phyloP scores from a whole-genome alignment of 2,888 invertebrate genomes.

The Deilephila porcellus region DNA sequence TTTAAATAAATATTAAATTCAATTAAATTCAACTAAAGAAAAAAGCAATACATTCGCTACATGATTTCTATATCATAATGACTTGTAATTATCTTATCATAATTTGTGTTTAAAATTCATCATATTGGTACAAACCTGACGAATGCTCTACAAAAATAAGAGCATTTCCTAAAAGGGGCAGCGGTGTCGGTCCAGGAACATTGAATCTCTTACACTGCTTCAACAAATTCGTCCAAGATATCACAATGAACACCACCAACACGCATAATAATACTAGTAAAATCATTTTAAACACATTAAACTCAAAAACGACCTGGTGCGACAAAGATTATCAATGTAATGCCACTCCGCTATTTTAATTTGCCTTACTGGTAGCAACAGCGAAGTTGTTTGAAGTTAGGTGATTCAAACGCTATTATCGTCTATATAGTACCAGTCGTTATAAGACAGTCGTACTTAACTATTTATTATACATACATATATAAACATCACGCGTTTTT shows the following conservation, averaged over 20 bases:
- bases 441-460: not conserved
- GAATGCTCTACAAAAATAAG: slow-evolving; percentile 71
- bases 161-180: slow-evolving; percentile 82
- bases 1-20: no score
- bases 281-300: slow-evolving; percentile 43
- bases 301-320: slow-evolving; percentile 35
- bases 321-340: slow-evolving; percentile 35
- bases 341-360: slow-evolving; percentile 20
- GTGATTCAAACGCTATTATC: not conserved
- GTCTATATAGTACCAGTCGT: not conserved
- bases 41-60: no score
- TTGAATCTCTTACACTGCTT: slow-evolving; percentile 48
- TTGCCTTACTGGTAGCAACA: not conserved
- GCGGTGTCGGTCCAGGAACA: slow-evolving; percentile 60
- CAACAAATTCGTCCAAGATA: slow-evolving; percentile 60
- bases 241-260: slow-evolving; percentile 41
- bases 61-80: no score
- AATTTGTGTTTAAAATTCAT: no score
- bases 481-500: no score
- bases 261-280: slow-evolving; percentile 42
- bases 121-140: slow-evolving; percentile 50
- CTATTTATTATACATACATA: no score
- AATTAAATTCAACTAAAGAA: no score
- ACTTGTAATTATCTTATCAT: no score
- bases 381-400: not conserved